phyloP scores from a whole-genome alignment of 2,113 vertebrate genomes.

The Cololabis saira region DNA sequence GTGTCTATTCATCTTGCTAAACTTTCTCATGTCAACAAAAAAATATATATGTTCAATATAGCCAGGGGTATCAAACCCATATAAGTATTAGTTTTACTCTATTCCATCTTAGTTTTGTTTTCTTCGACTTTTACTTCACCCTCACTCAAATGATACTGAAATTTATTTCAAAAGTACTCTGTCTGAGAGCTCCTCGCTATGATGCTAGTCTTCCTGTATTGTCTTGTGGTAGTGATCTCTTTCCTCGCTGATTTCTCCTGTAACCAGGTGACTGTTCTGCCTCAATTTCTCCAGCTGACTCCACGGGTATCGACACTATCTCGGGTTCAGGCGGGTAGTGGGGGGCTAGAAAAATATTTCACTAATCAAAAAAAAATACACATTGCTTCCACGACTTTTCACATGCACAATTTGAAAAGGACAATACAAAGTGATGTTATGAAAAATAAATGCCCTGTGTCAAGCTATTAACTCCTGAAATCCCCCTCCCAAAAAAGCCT shows the following conservation, averaged over 20 bases:
- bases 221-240: conserved; percentile 87
- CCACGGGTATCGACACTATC: conserved; percentile 91
- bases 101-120: no score
- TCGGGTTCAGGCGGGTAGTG: conserved; percentile 90
- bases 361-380: conserved; percentile 87
- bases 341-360: conserved; percentile 92
- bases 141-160: conserved; percentile 41
- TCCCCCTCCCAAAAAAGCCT: conserved; percentile 52
- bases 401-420: conserved; percentile 72
- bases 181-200: conserved; percentile 67
- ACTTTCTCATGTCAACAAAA: conserved; percentile 66
- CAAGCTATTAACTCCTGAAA: conserved; percentile 35
- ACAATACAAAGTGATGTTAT: conserved; percentile 64
- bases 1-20: conserved; percentile 63
- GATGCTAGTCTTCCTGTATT: conserved; percentile 78
- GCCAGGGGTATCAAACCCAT: conserved; percentile 78
- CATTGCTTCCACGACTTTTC: conserved; percentile 73
- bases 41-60: conserved; percentile 71
- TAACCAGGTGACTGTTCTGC: conserved; percentile 81
- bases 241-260: conserved; percentile 86
- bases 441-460: conserved; percentile 40
- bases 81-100: conserved; percentile 55
- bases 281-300: conserved; percentile 88
- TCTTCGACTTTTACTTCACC: conserved; percentile 38
- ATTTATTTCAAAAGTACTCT: conserved; percentile 56